Base-by-base conservation (phyloP, 2,113 vertebrate species). In the Sander lucioperca region DNA sequence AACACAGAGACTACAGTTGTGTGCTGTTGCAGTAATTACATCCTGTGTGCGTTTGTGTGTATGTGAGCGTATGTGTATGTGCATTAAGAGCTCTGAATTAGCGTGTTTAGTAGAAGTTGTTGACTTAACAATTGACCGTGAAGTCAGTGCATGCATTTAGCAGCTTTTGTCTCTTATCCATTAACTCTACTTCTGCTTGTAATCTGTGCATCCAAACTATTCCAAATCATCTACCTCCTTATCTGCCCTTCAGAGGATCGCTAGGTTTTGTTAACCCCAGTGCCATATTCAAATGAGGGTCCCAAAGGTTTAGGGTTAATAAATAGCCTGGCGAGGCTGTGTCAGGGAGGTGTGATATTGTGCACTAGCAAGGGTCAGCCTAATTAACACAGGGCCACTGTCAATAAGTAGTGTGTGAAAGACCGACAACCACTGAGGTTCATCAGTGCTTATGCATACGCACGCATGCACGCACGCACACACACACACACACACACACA, bases 401-500 rank as follows among this genome's bases (percentile, higher is more conserved):
- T 90, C 79, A 89, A 89, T 85, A 92, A 90, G 89, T 90, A 80
- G 85, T 82, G 89, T 85, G 87, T 93, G 88, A 91, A 91, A 80
- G 64, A 64, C 67, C 69, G 57, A 66, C 73, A 68, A 59, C 75
- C 85, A 72, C 67, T 70, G 64, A 62, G 53, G 85, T 84, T 70
- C 61, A 84, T 77, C 62, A 77, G 71, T 71, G 79, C 59, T 53
- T 73, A 75, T 76, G 74, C 90, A 85, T 51, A 73, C 80, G 77
- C 84, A 80, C 67, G 2, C 39, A 39, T 9, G 2, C 8, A 39
- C 8, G 2, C 36, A 39, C 36, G 0, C 36, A 36, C 36, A 10
- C 39, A 39, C 39, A 39, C 36, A 39, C 36, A 39, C 36, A 39
- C 36, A 39, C 36, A 39, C 36, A 39, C 36, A 39, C 36, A 9